A percentile compares a stretch with the other conserved stretches of the same genome.
phyloP scores from a whole-genome alignment of 2,797 vertebrate species.

The Melanogrammus aeglefinus region DNA sequence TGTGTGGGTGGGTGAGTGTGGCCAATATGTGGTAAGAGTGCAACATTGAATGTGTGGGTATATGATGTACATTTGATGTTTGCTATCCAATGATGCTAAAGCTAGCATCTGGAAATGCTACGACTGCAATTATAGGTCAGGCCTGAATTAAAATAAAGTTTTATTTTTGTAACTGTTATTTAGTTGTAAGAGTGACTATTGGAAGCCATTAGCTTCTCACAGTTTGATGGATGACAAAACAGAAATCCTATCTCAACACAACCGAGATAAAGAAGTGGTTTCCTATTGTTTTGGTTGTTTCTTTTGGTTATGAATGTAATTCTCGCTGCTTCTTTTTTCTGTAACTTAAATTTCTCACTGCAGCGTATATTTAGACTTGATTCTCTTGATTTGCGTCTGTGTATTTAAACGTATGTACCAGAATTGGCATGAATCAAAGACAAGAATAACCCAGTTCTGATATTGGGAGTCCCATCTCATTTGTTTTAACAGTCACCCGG shows the following conservation, averaged over 20 bases:
- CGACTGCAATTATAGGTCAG: slow-evolving; percentile 64
- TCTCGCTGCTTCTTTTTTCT: slow-evolving; percentile 68
- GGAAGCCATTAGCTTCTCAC: slow-evolving; percentile 17
- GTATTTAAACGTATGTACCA: slow-evolving; percentile 33
- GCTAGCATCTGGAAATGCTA: slow-evolving; percentile 66
- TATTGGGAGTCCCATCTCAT: slow-evolving; percentile 54
- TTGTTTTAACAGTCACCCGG: slow-evolving; percentile 20
- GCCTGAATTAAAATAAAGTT: slow-evolving; percentile 51
- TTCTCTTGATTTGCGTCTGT: slow-evolving; percentile 73
- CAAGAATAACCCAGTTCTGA: slow-evolving; percentile 64
- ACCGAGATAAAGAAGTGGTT: slow-evolving; percentile 28
- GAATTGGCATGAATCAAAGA: slow-evolving; percentile 42
- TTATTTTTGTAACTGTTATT: slow-evolving; percentile 70
- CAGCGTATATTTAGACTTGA: slow-evolving; percentile 64
- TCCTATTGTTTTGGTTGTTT: slow-evolving; percentile 3
- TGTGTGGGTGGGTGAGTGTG: background rate
- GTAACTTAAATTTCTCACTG: slow-evolving; percentile 82
- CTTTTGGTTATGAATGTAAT: slow-evolving; percentile 28
- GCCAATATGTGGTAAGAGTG: slow-evolving; percentile 5
- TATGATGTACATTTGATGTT: slow-evolving; percentile 11
- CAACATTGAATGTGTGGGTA: slow-evolving; percentile 3
- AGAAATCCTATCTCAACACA: slow-evolving; percentile 34
- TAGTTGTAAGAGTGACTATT: slow-evolving; percentile 47
- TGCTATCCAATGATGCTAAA: slow-evolving; percentile 54
- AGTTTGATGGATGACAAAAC: slow-evolving; percentile 29